Evolutionary conservation across 1,140 invertebrate genomes (phyloP).

Genomic region (Drosophila lacteicornis): DNA sequence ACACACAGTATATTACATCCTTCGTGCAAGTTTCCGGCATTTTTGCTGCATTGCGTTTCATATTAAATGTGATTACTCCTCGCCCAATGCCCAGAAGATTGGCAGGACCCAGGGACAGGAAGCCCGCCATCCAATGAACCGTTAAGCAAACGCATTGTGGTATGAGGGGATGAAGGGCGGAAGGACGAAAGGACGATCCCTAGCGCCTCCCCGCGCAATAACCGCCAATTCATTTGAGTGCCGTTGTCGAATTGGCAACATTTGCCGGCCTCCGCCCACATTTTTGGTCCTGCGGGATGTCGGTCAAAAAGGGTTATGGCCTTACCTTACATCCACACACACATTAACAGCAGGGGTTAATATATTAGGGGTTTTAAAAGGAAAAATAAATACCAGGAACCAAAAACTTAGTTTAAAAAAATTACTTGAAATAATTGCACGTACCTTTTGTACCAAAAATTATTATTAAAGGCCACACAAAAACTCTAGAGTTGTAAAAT

Average conservation of each 20-base stretch:
- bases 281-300: conserved; percentile 66
- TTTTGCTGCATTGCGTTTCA: conserved; percentile 81
- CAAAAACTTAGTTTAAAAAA: neutral
- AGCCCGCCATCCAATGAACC: conserved; percentile 72
- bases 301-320: conserved; percentile 74
- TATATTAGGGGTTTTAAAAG: conserved; percentile 5
- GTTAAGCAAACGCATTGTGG: conserved; percentile 75
- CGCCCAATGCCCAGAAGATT: conserved; percentile 79
- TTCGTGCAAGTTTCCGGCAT: conserved; percentile 55
- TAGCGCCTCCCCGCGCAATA: conserved; percentile 47
- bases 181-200: conserved; percentile 1
- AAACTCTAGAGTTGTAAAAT: too few species aligned
- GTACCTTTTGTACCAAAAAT: too few species aligned
- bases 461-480: too few species aligned
- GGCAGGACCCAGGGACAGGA: conserved; percentile 49
- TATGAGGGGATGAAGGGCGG: conserved; percentile 13
- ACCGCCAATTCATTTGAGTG: conserved; percentile 83
- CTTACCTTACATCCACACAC: conserved; percentile 38
- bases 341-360: neutral
- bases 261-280: conserved; percentile 48
- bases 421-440: neutral
- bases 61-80: conserved; percentile 82
- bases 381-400: neutral
- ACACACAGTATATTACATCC: conserved; percentile 31
- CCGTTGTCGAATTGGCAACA: conserved; percentile 81